Conservation (phyloP, 2,888 invertebrate genomes). For the Eudasyphora cyanicolor region DNA sequence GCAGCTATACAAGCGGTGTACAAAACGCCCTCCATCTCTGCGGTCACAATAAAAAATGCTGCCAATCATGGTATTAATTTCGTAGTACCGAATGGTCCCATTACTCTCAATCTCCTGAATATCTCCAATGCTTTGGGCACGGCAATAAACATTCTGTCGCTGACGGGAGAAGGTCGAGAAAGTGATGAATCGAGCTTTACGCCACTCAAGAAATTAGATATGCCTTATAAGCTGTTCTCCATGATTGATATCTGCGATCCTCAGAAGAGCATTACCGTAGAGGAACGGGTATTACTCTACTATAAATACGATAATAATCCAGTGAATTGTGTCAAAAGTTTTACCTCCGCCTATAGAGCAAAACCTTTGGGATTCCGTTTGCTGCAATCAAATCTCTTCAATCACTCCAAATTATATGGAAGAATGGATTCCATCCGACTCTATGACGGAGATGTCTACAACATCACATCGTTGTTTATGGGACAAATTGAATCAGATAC, state of each 20-base stretch:
- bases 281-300: slow-evolving; percentile 94
- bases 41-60: slow-evolving; percentile 90
- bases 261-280: slow-evolving; percentile 92
- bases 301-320: slow-evolving; percentile 98
- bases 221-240: slow-evolving; percentile 96
- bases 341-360: slow-evolving; percentile 90
- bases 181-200: slow-evolving; percentile 93
- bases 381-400: slow-evolving; percentile 94
- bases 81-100: slow-evolving; percentile 91
- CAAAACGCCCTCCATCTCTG: slow-evolving; percentile 90
- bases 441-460: slow-evolving; percentile 96
- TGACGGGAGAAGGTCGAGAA: slow-evolving; percentile 95
- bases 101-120: slow-evolving; percentile 88
- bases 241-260: slow-evolving; percentile 98
- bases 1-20: slow-evolving; percentile 95
- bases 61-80: slow-evolving; percentile 96
- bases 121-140: slow-evolving; percentile 92
- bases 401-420: slow-evolving; percentile 90
- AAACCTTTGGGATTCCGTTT: slow-evolving; percentile 95
- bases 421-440: slow-evolving; percentile 91
- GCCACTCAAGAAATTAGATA: slow-evolving; percentile 89
- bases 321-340: slow-evolving; percentile 98
- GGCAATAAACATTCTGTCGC: slow-evolving; percentile 92
- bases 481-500: slow-evolving; percentile 88
- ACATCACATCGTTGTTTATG: slow-evolving; percentile 87